phyloP scores from a whole-genome alignment of 2,888 invertebrate genomes.

The Epiblema foenella region DNA sequence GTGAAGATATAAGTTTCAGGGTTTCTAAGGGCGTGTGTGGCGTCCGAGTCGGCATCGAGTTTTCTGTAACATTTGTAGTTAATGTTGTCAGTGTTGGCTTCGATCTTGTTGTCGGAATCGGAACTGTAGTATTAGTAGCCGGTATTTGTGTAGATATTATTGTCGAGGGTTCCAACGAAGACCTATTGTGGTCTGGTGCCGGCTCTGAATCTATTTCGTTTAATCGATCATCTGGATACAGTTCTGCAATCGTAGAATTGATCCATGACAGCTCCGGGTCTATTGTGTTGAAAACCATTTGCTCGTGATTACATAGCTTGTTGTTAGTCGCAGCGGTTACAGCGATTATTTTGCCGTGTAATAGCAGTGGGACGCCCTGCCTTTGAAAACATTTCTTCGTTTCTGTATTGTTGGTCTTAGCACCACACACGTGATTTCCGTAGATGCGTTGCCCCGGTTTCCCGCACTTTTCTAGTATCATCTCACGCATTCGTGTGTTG shows the following conservation, averaged over 20 bases:
- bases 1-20: not conserved
- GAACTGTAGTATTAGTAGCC: not conserved
- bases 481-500: conserved; percentile 25
- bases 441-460: conserved; percentile 6
- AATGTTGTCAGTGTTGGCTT: not conserved
- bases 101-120: not conserved
- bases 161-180: not conserved
- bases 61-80: not conserved
- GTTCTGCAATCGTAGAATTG: conserved; percentile 9
- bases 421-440: conserved; percentile 22
- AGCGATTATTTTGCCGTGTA: conserved; percentile 30
- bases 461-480: conserved; percentile 15
- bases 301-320: conserved; percentile 24
- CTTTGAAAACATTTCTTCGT: conserved; percentile 26
- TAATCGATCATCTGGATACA: conserved; percentile 10
- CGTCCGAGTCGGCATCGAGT: not conserved
- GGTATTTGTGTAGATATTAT: too few relatives aligned
- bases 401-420: not conserved
- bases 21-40: not conserved
- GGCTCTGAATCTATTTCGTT: conserved; percentile 6
- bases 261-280: conserved; percentile 25
- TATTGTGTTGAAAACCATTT: conserved; percentile 20
- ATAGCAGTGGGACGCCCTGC: conserved; percentile 33
- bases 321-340: conserved; percentile 19
- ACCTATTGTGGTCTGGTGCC: not conserved